These are phyloP conservation scores for Cassiopea andromeda DNA, from an alignment of 30 jellyfish, hydroid and myxozoan genomes.

Conservation along the genomic window DNA sequence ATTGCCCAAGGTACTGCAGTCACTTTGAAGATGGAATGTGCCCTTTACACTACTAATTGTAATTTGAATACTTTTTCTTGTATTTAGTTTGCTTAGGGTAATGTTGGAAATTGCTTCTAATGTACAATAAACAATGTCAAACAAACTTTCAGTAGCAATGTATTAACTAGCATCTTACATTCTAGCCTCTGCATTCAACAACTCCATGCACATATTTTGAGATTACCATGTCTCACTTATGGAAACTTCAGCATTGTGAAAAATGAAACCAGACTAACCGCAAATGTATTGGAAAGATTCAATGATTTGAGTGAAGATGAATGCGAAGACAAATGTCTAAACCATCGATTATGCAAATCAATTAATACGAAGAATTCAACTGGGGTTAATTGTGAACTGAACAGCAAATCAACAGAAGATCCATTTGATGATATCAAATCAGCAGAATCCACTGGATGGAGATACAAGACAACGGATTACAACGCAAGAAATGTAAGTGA, in stretches of 20 bases:
- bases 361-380: conserved; percentile 1
- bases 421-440: neutral
- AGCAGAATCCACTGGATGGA: conserved; percentile 16
- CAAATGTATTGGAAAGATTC: neutral
- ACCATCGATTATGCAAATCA: conserved; percentile 12
- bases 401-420: conserved; percentile 19
- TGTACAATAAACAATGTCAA: too few relatives aligned
- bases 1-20: too few relatives aligned
- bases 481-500: conserved; percentile 13
- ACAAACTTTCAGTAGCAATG: too few relatives aligned
- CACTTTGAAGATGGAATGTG: too few relatives aligned
- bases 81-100: too few relatives aligned
- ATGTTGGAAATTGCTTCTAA: too few relatives aligned
- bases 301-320: neutral
- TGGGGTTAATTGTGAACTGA: conserved; percentile 26
- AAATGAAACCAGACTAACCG: neutral
- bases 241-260: conserved; percentile 45
- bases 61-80: too few relatives aligned
- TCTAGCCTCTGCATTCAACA: neutral
- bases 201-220: conserved; percentile 4
- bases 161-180: too few relatives aligned
- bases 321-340: conserved; percentile 28
- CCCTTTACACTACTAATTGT: too few relatives aligned
- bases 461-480: conserved; percentile 23
- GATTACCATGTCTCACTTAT: conserved; percentile 35